A percentile compares a stretch with the other conserved stretches of the same genome.
These are phyloP conservation scores for Mungos mungo DNA, from an alignment of 2,113 vertebrate genomes.

Conservation along the genomic window DNA sequence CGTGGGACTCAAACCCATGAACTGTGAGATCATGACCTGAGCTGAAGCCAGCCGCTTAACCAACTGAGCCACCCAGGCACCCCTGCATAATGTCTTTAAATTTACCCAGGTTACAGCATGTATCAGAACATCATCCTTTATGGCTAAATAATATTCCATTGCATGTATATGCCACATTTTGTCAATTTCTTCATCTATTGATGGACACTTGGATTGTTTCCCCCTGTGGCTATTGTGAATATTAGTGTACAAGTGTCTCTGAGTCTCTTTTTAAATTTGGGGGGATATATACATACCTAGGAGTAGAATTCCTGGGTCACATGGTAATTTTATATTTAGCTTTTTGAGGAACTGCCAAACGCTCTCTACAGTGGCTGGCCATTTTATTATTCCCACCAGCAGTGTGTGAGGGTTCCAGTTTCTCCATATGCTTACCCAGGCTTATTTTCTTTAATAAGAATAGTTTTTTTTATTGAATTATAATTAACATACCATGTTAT, in stretches of 20 bases:
- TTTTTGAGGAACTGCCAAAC: background rate
- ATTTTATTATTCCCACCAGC: background rate
- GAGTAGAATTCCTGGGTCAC: slow-evolving; percentile 6
- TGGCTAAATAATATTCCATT: background rate
- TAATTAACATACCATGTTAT: background rate
- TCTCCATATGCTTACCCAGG: background rate
- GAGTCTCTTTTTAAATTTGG: background rate
- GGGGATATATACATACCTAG: background rate
- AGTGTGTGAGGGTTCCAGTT: background rate
- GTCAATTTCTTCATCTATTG: background rate
- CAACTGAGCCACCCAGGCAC: too few species aligned
- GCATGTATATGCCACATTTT: background rate
- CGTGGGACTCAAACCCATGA: too few species aligned
- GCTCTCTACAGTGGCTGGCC: background rate
- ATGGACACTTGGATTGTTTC: background rate
- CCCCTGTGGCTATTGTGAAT: background rate
- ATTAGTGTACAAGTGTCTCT: background rate
- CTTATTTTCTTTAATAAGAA: background rate
- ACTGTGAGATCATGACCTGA: too few species aligned
- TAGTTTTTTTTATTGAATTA: background rate
- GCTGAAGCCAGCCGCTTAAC: too few species aligned
- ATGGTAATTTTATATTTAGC: background rate
- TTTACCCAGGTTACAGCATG: background rate
- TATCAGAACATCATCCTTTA: background rate
- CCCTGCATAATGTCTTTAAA: background rate